Base-by-base conservation (phyloP, 2,888 invertebrate genomes). In the Oscheius myriophilus region DNA sequence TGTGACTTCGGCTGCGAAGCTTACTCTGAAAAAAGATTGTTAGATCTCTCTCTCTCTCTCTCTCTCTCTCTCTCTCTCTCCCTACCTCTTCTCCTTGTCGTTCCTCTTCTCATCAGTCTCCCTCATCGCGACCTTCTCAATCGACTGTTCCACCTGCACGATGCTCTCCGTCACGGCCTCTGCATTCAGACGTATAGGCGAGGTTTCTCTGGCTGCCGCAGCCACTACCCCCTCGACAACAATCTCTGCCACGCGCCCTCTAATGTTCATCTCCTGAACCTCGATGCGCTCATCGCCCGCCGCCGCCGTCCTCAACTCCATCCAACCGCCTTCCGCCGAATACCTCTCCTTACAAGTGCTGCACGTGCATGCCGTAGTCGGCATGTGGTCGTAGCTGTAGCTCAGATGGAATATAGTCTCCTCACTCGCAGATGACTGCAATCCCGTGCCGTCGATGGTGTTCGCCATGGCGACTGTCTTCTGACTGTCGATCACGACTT, bases 1-100 rank as follows among this genome's bases (percentile, higher is more conserved):
- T 21, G 76, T 81, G 18, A 85, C 85, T 66, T 85, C 85, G 12
- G 82, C 81, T 16, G 85, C 85, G 65, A 85, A 85, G 59, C 81
- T 81, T 46, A 85, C 85, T 67, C 85, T 85, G 75, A 49, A 85
- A 72, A 41, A 6, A 14, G 33, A n/a, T 3, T 55, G 39, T 18
- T 21, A 33, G 11, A 18, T 49, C 49, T 49, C 49, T n/a, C n/a
- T 45, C n/a, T 11, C 45, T 45, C 45, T n/a, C n/a, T 7, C 45
- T 45, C 12, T 12, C 45, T 11, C 45, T n/a, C n/a, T 45, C 45
- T 16, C 12, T n/a, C 16, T 12, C 25, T 58, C 18, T 21, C 53
- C 9, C 18, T 33, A 78, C 77, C 77, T 67, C 52, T 78, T 78
- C 64, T 75, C 77, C 58, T 75, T 75, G 63, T 75, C 73, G 49